A percentile compares a stretch with the other conserved stretches of the same genome.
Conservation (phyloP, 2,113 vertebrate species). For the Microtus oregoni region DNA sequence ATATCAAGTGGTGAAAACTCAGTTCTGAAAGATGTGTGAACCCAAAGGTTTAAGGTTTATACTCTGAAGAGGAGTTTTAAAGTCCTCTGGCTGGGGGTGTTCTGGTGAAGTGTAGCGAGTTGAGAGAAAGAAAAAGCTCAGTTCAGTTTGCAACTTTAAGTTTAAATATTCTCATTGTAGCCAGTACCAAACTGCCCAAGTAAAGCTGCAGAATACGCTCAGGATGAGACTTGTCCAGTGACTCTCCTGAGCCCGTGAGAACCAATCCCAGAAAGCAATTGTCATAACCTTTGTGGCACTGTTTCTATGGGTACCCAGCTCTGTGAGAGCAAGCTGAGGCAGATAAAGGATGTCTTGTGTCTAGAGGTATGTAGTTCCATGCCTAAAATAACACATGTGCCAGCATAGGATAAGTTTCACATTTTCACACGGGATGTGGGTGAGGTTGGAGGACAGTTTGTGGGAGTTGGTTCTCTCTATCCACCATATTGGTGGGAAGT, state of each 20-base stretch:
- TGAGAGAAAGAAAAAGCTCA: background rate
- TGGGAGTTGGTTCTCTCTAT: background rate
- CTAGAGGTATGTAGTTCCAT: background rate
- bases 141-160: background rate
- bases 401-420: background rate
- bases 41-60: slow-evolving; percentile 2
- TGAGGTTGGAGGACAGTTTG: background rate
- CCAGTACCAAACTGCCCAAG: background rate
- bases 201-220: background rate
- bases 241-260: background rate
- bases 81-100: background rate
- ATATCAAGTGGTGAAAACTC: slow-evolving; percentile 5
- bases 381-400: slow-evolving; percentile 5
- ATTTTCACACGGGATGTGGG: background rate
- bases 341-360: background rate
- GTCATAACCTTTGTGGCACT: background rate
- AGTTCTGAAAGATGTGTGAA: background rate
- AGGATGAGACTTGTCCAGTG: background rate
- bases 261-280: background rate
- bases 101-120: background rate
- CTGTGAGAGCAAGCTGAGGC: background rate
- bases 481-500: background rate
- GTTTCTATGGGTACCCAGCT: background rate
- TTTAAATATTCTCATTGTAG: background rate
- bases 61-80: background rate